These are phyloP conservation scores for Calcarius ornatus DNA, from an alignment of 2,113 vertebrate genomes.

Conservation along the genomic window DNA sequence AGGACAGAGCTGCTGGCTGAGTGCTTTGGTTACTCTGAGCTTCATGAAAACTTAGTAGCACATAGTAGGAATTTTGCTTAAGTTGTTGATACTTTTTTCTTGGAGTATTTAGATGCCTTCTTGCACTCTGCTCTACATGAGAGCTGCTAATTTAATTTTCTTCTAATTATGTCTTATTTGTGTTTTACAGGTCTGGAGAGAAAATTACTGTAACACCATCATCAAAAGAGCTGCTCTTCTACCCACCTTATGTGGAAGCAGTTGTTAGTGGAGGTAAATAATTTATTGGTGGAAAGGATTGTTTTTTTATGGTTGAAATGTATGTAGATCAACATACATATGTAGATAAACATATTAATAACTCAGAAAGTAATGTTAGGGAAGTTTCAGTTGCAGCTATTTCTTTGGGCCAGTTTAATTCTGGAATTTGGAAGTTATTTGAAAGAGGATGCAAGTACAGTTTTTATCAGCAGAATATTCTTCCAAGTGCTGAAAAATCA, in stretches of 20 bases:
- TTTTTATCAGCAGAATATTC: not conserved
- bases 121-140: not conserved
- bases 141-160: not conserved
- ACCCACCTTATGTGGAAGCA: slow-evolving; percentile 91
- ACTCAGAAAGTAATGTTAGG: not conserved
- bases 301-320: not conserved
- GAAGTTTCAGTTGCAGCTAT: not conserved
- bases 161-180: not conserved
- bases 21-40: not conserved
- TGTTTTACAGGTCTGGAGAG: slow-evolving; percentile 86
- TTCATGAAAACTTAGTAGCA: not conserved
- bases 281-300: not conserved
- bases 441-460: not conserved
- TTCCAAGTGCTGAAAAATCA: not conserved
- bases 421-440: not conserved
- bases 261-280: slow-evolving; percentile 89
- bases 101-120: not conserved
- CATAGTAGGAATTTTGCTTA: not conserved
- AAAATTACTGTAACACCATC: slow-evolving; percentile 93
- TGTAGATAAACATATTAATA: not conserved
- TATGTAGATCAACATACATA: not conserved
- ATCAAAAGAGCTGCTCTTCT: slow-evolving; percentile 94
- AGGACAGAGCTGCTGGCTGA: not conserved
- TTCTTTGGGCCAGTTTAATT: not conserved
- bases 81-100: not conserved